Conservation (phyloP, 2,113 vertebrate species). For the Mustelus asterias region DNA sequence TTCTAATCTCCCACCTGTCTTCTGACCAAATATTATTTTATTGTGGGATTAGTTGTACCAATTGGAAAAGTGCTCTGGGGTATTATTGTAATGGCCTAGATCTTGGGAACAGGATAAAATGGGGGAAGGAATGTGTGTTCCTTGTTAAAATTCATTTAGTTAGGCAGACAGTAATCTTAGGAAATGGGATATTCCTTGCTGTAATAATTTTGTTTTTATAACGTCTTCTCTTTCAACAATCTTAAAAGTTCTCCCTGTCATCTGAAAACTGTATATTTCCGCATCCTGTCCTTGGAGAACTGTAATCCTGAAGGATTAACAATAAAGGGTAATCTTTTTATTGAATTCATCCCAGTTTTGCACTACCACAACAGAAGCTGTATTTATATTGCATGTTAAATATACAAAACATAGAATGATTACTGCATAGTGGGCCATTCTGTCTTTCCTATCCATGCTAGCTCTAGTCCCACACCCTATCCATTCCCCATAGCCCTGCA, state of each 20-base stretch:
- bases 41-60: background rate
- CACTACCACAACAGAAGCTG: background rate
- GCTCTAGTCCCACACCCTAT: no score
- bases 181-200: background rate
- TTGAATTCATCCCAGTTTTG: background rate
- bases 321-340: background rate
- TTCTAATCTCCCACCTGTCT: background rate
- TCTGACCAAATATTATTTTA: background rate
- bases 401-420: background rate
- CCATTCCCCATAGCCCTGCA: no score
- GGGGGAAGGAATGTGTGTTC: background rate
- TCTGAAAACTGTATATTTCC: background rate
- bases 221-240: background rate
- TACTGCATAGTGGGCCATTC: no score
- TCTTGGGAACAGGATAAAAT: background rate
- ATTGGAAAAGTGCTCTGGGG: background rate
- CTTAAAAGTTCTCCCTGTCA: background rate
- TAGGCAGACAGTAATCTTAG: background rate
- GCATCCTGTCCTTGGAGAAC: background rate
- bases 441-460: no score
- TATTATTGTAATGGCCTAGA: background rate
- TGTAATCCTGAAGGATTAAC: slow-evolving; percentile 6
- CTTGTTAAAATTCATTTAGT: background rate
- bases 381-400: background rate
- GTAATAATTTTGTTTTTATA: background rate